Conservation (phyloP, 1,140 invertebrate genomes). For the Pseudoatta argentina region DNA sequence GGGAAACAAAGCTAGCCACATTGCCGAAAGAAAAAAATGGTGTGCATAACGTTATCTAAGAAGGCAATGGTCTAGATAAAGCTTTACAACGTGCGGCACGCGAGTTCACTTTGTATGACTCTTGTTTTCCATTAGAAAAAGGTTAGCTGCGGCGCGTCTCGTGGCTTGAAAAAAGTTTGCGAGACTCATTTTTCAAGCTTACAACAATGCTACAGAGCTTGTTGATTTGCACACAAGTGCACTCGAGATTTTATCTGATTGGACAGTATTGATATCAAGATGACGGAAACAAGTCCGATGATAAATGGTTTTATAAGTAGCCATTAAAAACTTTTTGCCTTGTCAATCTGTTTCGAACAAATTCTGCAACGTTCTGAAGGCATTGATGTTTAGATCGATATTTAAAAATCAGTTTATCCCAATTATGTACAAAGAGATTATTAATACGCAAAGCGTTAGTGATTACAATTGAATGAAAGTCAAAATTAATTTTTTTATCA, state of each 20-base stretch:
- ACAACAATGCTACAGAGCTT: background rate
- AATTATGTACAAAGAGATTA: background rate
- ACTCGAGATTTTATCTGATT: slow-evolving; percentile 54
- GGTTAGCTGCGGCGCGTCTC: background rate
- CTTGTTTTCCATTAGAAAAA: background rate
- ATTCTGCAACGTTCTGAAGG: background rate
- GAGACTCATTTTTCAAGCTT: slow-evolving; percentile 28
- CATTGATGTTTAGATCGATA: slow-evolving; percentile 7
- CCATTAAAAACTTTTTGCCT: background rate
- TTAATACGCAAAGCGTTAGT: background rate
- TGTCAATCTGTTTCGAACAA: background rate
- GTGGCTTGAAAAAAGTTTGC: slow-evolving; percentile 31
- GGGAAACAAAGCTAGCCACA: slow-evolving; percentile 12
- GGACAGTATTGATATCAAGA: slow-evolving; percentile 4
- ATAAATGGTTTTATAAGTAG: slow-evolving; percentile 45
- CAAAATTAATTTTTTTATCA: slow-evolving; percentile 18
- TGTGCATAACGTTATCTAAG: slow-evolving; percentile 7
- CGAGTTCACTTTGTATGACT: slow-evolving; percentile 10
- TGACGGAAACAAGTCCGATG: slow-evolving; percentile 25
- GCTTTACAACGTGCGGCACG: slow-evolving; percentile 1
- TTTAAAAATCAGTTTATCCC: background rate
- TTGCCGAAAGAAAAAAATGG: slow-evolving; percentile 21
- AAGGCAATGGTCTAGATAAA: slow-evolving; percentile 45
- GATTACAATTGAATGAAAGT: background rate
- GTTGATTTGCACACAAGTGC: slow-evolving; percentile 7